Evolutionary conservation across 2,113 vertebrate species (phyloP).

Genomic region (Otus sunia): DNA sequence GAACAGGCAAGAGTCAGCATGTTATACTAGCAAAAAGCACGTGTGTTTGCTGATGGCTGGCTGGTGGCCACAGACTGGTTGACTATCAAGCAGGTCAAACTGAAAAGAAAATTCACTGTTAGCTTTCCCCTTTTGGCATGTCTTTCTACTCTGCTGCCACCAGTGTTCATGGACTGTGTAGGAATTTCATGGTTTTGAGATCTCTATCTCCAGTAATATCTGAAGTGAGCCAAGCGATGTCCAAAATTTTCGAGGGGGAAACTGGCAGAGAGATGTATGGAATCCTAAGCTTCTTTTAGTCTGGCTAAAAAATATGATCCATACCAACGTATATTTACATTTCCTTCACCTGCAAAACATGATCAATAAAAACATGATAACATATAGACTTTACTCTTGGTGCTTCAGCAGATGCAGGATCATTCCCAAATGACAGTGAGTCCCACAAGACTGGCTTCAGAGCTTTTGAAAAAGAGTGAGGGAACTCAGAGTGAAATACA

Average conservation of each 20-base stretch:
- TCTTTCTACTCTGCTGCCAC: not conserved
- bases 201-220: rapidly evolving
- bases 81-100: not conserved
- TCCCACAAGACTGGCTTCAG: not conserved
- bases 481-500: not conserved
- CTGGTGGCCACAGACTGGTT: not conserved
- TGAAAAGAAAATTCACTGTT: not conserved
- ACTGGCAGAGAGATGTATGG: not conserved
- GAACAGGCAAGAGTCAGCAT: not conserved
- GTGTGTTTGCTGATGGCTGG: not conserved
- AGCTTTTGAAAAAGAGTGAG: not conserved
- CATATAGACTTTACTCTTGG: not conserved
- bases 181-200: not conserved
- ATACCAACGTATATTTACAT: not conserved
- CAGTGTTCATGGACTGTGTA: rapidly evolving
- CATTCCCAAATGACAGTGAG: not conserved
- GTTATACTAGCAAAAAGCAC: not conserved
- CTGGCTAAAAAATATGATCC: not conserved
- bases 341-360: not conserved
- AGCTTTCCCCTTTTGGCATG: not conserved
- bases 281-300: not conserved
- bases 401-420: not conserved
- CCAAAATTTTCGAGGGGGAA: not conserved
- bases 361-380: not conserved
- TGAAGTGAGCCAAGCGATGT: not conserved